A percentile compares a stretch with the other conserved stretches of the same genome.
These are phyloP conservation scores for Protomyctophum bolini DNA, from an alignment of 2,113 vertebrate species.

Conservation along the genomic window DNA sequence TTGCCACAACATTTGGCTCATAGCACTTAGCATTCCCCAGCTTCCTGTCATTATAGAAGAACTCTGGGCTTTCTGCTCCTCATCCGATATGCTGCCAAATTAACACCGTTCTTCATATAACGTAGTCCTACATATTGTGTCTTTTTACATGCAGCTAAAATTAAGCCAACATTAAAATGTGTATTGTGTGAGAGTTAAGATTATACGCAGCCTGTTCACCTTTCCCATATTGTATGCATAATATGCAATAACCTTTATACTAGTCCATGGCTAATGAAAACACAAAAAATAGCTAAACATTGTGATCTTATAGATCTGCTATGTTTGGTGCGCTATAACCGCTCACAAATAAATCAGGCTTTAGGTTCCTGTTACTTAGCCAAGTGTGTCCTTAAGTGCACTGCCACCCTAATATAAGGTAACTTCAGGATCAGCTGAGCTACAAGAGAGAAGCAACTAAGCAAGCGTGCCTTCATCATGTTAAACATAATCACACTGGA, in stretches of 20 bases:
- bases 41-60: conserved; percentile 26
- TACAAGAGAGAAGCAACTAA: background rate
- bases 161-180: too few relatives aligned
- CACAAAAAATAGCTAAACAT: too few relatives aligned
- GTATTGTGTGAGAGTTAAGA: too few relatives aligned
- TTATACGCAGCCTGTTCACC: too few relatives aligned
- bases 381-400: conserved; percentile 5
- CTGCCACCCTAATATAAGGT: background rate
- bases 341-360: too few relatives aligned
- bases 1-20: conserved; percentile 8
- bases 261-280: too few relatives aligned
- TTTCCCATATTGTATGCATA: too few relatives aligned
- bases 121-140: too few relatives aligned
- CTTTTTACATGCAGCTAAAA: too few relatives aligned
- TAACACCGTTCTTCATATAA: background rate
- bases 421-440: background rate
- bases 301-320: too few relatives aligned
- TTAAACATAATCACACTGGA: background rate
- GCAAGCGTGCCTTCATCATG: background rate
- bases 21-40: conserved; percentile 22
- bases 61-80: background rate
- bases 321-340: too few relatives aligned
- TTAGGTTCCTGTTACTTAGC: background rate
- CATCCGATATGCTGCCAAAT: background rate
- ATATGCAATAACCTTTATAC: too few relatives aligned